These are phyloP conservation scores for Gryon sp. DNA, from an alignment of 1,140 invertebrate species.

Conservation along the genomic window DNA sequence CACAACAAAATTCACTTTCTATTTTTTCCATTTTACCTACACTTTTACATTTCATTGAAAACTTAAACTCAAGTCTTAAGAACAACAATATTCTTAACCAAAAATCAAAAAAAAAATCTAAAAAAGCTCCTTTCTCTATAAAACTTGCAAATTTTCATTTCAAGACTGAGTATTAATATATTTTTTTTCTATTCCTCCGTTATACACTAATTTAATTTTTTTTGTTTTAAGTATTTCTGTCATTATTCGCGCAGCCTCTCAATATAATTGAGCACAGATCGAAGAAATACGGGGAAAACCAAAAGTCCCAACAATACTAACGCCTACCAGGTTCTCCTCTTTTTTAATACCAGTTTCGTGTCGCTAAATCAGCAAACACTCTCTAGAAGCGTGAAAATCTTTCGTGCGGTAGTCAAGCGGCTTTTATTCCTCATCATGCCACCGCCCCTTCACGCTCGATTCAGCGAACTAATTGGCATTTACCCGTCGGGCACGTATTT, in stretches of 20 bases:
- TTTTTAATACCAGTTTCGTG: slow-evolving; percentile 57
- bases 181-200: too few relatives aligned
- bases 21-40: too few relatives aligned
- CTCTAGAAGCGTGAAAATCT: slow-evolving; percentile 66
- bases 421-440: slow-evolving; percentile 64
- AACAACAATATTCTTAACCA: too few relatives aligned
- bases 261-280: slow-evolving; percentile 48
- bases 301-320: slow-evolving; percentile 54
- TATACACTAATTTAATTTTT: too few relatives aligned
- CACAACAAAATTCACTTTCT: too few relatives aligned
- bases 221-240: slow-evolving; percentile 17
- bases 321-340: slow-evolving; percentile 58
- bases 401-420: slow-evolving; percentile 66
- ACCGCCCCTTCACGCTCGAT: slow-evolving; percentile 67
- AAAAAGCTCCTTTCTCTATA: too few relatives aligned
- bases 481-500: slow-evolving; percentile 68
- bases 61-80: too few relatives aligned
- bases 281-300: slow-evolving; percentile 50
- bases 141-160: too few relatives aligned
- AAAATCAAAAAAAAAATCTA: too few relatives aligned
- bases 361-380: slow-evolving; percentile 64
- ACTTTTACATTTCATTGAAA: too few relatives aligned
- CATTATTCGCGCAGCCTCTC: slow-evolving; percentile 2
- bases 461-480: slow-evolving; percentile 73
- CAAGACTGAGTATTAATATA: too few relatives aligned